phyloP scores from a whole-genome alignment of 2,888 invertebrate genomes.

The Hemithea aestivaria region DNA sequence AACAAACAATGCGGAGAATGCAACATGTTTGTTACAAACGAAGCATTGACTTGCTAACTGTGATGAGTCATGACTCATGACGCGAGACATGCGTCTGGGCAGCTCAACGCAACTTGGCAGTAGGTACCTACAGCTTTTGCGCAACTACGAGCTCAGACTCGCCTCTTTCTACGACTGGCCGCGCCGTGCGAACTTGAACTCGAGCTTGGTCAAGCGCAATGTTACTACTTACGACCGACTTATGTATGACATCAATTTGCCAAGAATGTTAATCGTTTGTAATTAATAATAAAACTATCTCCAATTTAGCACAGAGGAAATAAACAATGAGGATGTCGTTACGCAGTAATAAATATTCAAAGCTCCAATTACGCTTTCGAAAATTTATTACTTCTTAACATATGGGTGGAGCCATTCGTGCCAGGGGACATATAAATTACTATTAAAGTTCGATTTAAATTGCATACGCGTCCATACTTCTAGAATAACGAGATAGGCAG shows the following conservation, averaged over 20 bases:
- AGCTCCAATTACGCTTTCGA: constrained; percentile 19
- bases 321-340: constrained; percentile 25
- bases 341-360: constrained; percentile 24
- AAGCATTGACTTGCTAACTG: constrained; percentile 57
- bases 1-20: constrained; percentile 56
- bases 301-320: constrained; percentile 29
- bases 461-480: constrained; percentile 14
- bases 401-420: constrained; percentile 24
- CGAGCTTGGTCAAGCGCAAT: constrained; percentile 59
- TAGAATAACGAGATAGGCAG: constrained; percentile 20
- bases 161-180: constrained; percentile 34
- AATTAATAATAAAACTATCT: constrained; percentile 5
- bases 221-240: constrained; percentile 24
- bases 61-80: constrained; percentile 66
- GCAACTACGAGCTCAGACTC: constrained; percentile 34
- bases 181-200: constrained; percentile 63
- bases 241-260: not conserved
- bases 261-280: constrained; percentile 4
- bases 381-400: constrained; percentile 25
- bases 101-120: constrained; percentile 27
- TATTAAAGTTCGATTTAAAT: constrained; percentile 19
- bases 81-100: constrained; percentile 42
- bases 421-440: constrained; percentile 24
- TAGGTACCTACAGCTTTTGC: constrained; percentile 40
- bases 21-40: constrained; percentile 57